Base-by-base conservation (phyloP, 2,888 invertebrate genomes). In the Drosophila testacea region DNA sequence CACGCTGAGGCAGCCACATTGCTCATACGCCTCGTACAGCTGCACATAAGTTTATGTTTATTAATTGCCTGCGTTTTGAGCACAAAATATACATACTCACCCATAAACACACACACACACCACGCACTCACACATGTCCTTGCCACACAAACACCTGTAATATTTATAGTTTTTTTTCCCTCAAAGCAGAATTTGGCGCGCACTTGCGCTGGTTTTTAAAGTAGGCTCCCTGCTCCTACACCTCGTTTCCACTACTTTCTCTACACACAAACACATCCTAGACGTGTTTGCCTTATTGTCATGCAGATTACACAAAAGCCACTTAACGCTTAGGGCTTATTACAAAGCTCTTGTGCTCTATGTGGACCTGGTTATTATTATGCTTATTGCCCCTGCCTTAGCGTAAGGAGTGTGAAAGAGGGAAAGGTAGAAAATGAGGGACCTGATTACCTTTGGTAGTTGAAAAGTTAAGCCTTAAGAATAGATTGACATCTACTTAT, bases 221-320 rank as follows among this genome's bases (percentile, higher is more conserved):
- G 44, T 34, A 16, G 51, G 38, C 22, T 27, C 11, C 16, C 16
- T 6, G 22, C 38, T 7, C 6, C 7, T 11, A 34, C n/a, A 22
- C 41, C 32, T 30, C 32, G 6, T 32, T 3, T 9, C 7, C 30
- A n/a, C 34, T 6, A 9, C 36, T 16, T 5, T 10, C 36, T 41
- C 10, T 42, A 30, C 64, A 22, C 27, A 30, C 56, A 16, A 30
- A 22, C 22, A 39, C 51, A 34, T 46, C 6, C 46, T 46, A n/a
- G 46, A 38, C 46, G 32, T 63, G 46, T 59, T 44, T 51, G 59
- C 65, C 77, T 69, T 55, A 88, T 83, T 88, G 83, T 80, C 76
- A 85, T 88, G 83, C 88, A 83, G 86, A 83, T 83, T 88, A 83
- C 65, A 73, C 83, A 67, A 77, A 85, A 80, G 72, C 76, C 72